Evolutionary conservation across 2,797 vertebrate genomes (phyloP).

Genomic region (Lithobates sylvaticus): DNA sequence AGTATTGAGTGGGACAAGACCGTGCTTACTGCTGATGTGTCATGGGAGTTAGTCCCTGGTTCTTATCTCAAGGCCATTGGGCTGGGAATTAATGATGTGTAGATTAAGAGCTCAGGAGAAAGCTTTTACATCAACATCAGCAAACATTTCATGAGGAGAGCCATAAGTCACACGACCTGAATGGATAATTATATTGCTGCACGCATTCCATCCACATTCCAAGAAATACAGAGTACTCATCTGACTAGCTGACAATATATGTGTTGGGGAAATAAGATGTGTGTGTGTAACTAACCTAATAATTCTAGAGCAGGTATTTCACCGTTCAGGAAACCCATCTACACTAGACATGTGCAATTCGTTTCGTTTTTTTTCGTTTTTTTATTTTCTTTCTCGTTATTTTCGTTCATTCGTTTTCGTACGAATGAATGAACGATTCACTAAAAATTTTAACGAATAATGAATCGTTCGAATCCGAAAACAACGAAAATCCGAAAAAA

Average conservation of each 20-base stretch:
- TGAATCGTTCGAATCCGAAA: no score
- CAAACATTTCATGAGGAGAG: conserved; percentile 9
- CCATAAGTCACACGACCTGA: neutral
- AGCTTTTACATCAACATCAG: conserved; percentile 19
- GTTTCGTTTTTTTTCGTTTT: no score
- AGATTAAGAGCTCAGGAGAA: conserved; percentile 7
- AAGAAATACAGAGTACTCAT: neutral
- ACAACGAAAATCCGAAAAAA: no score
- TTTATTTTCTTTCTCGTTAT: no score
- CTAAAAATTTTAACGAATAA: no score
- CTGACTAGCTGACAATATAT: neutral
- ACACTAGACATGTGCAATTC: no score
- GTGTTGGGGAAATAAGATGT: neutral
- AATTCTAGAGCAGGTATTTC: neutral
- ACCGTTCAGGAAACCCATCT: neutral
- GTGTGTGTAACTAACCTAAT: conserved; percentile 29
- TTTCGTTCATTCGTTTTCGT: no score
- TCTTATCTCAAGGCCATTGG: conserved; percentile 32
- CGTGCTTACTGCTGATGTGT: conserved; percentile 22
- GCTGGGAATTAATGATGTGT: conserved; percentile 10
- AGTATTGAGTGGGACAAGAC: conserved; percentile 4
- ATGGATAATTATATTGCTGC: conserved; percentile 26
- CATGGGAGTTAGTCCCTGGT: neutral
- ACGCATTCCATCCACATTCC: conserved; percentile 17
- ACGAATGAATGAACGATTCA: no score